phyloP scores from a whole-genome alignment of 2,113 vertebrate species.

The Tinamus guttatus region DNA sequence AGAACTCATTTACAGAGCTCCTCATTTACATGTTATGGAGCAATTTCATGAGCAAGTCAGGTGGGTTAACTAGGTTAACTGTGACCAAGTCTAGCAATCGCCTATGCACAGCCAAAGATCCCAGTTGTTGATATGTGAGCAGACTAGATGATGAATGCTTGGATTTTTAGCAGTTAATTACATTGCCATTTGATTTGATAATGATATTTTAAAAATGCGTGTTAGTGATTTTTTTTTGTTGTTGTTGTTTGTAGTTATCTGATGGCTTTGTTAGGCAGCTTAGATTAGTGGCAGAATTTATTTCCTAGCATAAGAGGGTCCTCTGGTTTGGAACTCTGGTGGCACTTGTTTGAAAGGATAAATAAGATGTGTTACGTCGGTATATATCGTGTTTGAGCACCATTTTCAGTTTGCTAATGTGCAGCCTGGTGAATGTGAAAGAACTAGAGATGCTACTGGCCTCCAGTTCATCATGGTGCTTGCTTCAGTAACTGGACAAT shows the following conservation, averaged over 20 bases:
- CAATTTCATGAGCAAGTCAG: neutral
- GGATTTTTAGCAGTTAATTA: neutral
- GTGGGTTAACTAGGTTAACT: neutral
- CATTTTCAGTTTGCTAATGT: neutral
- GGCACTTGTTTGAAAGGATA: neutral
- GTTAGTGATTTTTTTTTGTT: neutral
- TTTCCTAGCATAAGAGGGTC: neutral
- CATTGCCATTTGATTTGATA: neutral
- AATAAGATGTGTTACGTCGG: neutral
- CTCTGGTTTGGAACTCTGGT: neutral
- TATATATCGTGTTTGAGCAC: neutral
- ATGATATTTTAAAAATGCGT: neutral
- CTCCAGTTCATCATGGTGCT: neutral
- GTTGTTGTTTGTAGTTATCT: neutral
- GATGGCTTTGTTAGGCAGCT: neutral
- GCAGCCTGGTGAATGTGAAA: neutral
- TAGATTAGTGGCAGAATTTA: neutral
- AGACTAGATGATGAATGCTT: neutral
- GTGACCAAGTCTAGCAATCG: neutral
- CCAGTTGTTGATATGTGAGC: neutral
- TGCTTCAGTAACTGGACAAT: neutral
- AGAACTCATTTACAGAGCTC: neutral
- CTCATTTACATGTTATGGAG: neutral
- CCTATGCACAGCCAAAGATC: neutral
- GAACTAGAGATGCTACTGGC: neutral